Base-by-base conservation (phyloP, 2,797 vertebrate genomes). In the Naso thynnoides region DNA sequence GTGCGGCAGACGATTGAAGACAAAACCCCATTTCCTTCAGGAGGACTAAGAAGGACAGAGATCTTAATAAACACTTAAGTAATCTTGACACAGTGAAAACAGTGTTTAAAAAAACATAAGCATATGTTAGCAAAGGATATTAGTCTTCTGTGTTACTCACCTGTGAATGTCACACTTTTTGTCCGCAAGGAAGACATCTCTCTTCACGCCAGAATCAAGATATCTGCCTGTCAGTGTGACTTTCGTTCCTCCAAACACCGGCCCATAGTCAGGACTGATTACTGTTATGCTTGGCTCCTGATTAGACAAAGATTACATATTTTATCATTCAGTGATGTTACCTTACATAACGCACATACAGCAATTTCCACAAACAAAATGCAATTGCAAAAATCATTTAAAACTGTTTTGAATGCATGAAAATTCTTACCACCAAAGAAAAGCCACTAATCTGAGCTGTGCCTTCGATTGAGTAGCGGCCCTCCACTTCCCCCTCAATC, bases 261-360 rank as follows among this genome's bases (percentile, higher is more conserved):
- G 97, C 16, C 98, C 98, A 31, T 92, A 94, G 0, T 81, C 76
- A 15, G 98, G 98, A 1, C 70, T 77, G 69, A 99, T 87, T 23
- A 91, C 73, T 26, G 81, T 94, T 81, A 99, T 63, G 29, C 4
- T 70, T 1, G 97, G 97, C 26, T 94, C 94, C 98, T 99, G 88
- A 53, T 73, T 11, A 26, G 33, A 78, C 15, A 47, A 5, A 60
- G 16, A n/a, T 21, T 9, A 48, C 50, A 45, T 23, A 4, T 23
- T 4, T 29, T 26, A 4, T 41, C 18, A 73, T 8, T n/a, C 36
- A 62, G 53, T 9, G 58, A n/a, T 53, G 1, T 3, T 47, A 18
- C 41, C 42, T 21, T n/a, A n/a, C 2, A 50, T 55, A 8, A 21
- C 1, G 15, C 10, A 41, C 16, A 26, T 5, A 18, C 60, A 39